Evolutionary conservation across 2,113 vertebrate genomes (phyloP).

Genomic region (Leucoraja erinaceus): DNA sequence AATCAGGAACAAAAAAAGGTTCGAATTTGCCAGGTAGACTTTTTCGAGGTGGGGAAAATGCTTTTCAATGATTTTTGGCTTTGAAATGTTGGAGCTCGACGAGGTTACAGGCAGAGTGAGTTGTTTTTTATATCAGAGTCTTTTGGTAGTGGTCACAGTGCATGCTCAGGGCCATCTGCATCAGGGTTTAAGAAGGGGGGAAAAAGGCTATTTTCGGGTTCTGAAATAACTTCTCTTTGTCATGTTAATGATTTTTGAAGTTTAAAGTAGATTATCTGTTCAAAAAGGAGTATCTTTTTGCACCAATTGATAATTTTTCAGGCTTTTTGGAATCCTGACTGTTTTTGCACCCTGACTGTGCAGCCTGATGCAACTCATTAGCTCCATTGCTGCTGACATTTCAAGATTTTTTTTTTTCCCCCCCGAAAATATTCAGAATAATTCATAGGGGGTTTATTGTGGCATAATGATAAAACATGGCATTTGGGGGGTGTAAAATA

Average conservation of each 20-base stretch:
- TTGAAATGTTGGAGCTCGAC: conserved; percentile 36
- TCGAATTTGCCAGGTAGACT: conserved; percentile 33
- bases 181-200: conserved; percentile 25
- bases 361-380: conserved; percentile 34
- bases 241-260: conserved; percentile 23
- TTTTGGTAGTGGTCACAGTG: conserved; percentile 36
- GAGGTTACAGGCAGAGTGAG: conserved; percentile 35
- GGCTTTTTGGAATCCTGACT: conserved; percentile 22
- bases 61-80: conserved; percentile 36
- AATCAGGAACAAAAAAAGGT: conserved; percentile 33
- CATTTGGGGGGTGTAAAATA: not conserved
- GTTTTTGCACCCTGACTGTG: conserved; percentile 35
- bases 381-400: conserved; percentile 34
- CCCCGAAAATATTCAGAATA: conserved; percentile 33
- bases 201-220: conserved; percentile 34
- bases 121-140: conserved; percentile 37
- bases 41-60: conserved; percentile 35
- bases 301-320: conserved; percentile 17
- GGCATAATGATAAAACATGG: conserved; percentile 25
- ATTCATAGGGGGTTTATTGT: conserved; percentile 33
- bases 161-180: conserved; percentile 34
- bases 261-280: conserved; percentile 26
- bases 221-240: conserved; percentile 15
- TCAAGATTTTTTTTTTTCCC: conserved; percentile 27
- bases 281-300: not conserved